phyloP scores from a whole-genome alignment of 1,140 invertebrate species.

The Andricus grossulariae region DNA sequence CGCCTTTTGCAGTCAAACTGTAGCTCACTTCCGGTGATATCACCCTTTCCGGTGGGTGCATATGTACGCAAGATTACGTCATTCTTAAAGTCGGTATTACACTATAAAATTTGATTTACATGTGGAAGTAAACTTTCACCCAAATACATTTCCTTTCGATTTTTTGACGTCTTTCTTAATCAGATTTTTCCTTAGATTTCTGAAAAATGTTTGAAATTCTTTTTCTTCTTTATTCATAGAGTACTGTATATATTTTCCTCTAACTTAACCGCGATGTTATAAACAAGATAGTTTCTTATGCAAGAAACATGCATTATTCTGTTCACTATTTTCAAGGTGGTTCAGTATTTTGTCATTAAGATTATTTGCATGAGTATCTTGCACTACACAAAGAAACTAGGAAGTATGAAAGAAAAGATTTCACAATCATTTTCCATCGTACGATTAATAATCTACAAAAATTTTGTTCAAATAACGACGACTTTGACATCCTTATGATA shows the following conservation, averaged over 20 bases:
- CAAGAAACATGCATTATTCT: too few relatives aligned
- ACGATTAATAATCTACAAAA: slow-evolving; percentile 8
- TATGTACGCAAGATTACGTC: slow-evolving; percentile 10
- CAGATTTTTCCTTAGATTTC: too few relatives aligned
- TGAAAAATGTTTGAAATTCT: too few relatives aligned
- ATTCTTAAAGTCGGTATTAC: neutral
- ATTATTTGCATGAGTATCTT: neutral
- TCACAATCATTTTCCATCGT: neutral
- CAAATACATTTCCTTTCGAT: too few relatives aligned
- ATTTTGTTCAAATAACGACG: neutral
- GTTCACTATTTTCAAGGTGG: too few relatives aligned
- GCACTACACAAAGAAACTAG: neutral
- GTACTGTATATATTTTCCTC: too few relatives aligned
- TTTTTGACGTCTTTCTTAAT: too few relatives aligned
- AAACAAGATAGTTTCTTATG: too few relatives aligned
- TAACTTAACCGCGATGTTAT: too few relatives aligned
- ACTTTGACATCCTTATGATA: slow-evolving; percentile 10
- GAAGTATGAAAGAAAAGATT: neutral
- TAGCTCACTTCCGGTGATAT: slow-evolving; percentile 19
- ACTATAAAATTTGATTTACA: neutral
- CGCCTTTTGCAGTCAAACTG: neutral
- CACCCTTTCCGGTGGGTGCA: slow-evolving; percentile 6
- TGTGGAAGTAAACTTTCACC: too few relatives aligned
- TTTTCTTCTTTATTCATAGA: too few relatives aligned
- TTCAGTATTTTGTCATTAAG: too few relatives aligned